phyloP scores from a whole-genome alignment of 2,888 invertebrate species.

The Aphodius granarius region DNA sequence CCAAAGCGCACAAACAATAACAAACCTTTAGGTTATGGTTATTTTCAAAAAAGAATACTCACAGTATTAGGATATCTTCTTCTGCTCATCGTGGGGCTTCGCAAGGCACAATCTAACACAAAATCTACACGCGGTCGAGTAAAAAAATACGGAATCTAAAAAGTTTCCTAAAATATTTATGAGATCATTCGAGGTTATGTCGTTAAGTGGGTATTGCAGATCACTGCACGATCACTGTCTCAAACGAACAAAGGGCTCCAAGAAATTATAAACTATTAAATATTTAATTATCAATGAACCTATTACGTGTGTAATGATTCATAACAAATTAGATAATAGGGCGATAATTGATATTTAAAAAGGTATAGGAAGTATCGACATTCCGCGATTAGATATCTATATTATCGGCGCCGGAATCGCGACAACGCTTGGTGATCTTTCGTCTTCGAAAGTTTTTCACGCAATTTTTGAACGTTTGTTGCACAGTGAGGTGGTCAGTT shows the following conservation, averaged over 20 bases:
- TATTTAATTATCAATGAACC: not conserved
- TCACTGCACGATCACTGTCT: no score
- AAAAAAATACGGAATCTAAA: not conserved
- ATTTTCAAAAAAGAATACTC: not conserved
- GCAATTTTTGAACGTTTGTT: not conserved
- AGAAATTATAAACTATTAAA: not conserved
- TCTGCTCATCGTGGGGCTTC: not conserved
- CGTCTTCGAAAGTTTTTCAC: not conserved
- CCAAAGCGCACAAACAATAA: not conserved
- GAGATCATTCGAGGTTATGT: not conserved
- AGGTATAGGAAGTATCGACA: no score
- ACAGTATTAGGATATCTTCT: not conserved
- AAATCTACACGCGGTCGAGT: not conserved
- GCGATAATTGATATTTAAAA: no score
- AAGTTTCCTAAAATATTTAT: not conserved
- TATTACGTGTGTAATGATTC: no score
- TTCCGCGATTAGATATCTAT: not conserved
- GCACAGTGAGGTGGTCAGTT: not conserved
- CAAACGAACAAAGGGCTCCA: not conserved
- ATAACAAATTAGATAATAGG: not conserved
- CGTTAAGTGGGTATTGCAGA: not conserved
- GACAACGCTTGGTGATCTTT: not conserved
- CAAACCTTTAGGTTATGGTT: not conserved
- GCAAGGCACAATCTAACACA: not conserved
- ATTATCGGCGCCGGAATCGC: not conserved